Evolutionary conservation across 1,140 invertebrate genomes (phyloP).

Genomic region (Bombyx mandarina): DNA sequence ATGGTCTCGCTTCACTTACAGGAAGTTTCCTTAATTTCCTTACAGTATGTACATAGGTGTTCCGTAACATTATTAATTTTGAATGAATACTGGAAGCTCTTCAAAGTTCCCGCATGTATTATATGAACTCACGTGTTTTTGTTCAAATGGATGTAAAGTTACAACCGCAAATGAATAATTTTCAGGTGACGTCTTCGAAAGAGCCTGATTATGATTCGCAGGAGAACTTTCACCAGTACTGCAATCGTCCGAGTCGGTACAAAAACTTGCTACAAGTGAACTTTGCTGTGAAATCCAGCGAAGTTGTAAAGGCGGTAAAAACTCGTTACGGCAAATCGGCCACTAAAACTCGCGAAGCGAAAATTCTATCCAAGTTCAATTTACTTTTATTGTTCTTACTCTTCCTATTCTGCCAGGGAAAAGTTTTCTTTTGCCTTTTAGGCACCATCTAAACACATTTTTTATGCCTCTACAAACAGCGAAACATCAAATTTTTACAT

Average conservation of each 20-base stretch:
- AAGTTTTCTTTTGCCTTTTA: conserved; percentile 44
- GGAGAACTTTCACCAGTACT: conserved; percentile 12
- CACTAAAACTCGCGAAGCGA: conserved; percentile 67
- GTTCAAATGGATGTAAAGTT: too few relatives aligned
- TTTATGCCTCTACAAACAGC: conserved; percentile 45
- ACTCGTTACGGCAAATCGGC: conserved; percentile 65
- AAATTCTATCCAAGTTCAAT: conserved; percentile 69
- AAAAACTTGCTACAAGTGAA: conserved; percentile 27
- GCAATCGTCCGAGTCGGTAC: conserved; percentile 14
- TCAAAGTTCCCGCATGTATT: too few relatives aligned
- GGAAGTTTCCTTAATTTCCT: conserved; percentile 3
- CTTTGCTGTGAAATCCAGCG: conserved; percentile 38
- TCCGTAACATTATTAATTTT: too few relatives aligned
- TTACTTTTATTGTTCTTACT: conserved; percentile 67
- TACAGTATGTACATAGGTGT: too few relatives aligned
- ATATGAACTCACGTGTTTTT: too few relatives aligned
- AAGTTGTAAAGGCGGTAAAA: conserved; percentile 65
- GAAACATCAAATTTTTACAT: conserved; percentile 40
- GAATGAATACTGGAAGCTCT: too few relatives aligned
- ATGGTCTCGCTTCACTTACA: conserved; percentile 4
- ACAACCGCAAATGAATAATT: too few relatives aligned
- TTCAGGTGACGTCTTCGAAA: too few relatives aligned
- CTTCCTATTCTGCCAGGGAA: conserved; percentile 45
- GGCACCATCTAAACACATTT: conserved; percentile 49
- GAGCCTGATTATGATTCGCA: neutral